phyloP scores from a whole-genome alignment of 1,140 invertebrate genomes.

The Ylistrum balloti region DNA sequence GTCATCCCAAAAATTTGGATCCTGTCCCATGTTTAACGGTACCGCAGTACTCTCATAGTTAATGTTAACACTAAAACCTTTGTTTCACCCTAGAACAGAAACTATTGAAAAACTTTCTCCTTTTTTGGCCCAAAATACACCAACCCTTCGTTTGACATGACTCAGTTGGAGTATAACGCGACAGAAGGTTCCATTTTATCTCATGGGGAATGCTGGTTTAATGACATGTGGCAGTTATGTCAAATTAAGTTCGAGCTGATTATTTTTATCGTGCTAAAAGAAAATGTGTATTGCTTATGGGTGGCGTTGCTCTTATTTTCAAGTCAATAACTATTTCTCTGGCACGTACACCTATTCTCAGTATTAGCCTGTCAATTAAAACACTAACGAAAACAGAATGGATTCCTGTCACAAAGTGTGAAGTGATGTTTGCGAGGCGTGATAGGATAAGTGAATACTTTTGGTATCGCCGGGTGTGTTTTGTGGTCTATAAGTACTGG shows the following conservation, averaged over 20 bases:
- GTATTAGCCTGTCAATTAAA: background rate
- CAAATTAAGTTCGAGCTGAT: constrained; percentile 1
- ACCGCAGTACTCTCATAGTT: background rate
- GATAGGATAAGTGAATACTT: too few relatives aligned
- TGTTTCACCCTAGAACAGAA: constrained; percentile 2
- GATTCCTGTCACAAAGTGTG: too few relatives aligned
- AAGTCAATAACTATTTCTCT: background rate
- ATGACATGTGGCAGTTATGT: constrained; percentile 26
- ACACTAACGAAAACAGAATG: too few relatives aligned
- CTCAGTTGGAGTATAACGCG: background rate
- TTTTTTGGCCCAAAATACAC: background rate
- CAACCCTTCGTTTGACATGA: background rate
- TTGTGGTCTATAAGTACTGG: too few relatives aligned
- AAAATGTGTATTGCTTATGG: constrained; percentile 19
- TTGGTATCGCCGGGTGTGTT: too few relatives aligned
- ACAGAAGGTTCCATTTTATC: background rate
- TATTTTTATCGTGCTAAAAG: constrained; percentile 12
- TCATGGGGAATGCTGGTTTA: background rate
- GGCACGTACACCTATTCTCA: background rate
- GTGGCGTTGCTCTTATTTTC: background rate
- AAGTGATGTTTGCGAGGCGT: too few relatives aligned
- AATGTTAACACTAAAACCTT: background rate
- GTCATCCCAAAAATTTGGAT: background rate
- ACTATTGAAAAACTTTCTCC: background rate
- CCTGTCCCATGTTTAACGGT: background rate